These are phyloP conservation scores for Desoria tigrina DNA, from an alignment of 2,888 invertebrate genomes.

Conservation along the genomic window DNA sequence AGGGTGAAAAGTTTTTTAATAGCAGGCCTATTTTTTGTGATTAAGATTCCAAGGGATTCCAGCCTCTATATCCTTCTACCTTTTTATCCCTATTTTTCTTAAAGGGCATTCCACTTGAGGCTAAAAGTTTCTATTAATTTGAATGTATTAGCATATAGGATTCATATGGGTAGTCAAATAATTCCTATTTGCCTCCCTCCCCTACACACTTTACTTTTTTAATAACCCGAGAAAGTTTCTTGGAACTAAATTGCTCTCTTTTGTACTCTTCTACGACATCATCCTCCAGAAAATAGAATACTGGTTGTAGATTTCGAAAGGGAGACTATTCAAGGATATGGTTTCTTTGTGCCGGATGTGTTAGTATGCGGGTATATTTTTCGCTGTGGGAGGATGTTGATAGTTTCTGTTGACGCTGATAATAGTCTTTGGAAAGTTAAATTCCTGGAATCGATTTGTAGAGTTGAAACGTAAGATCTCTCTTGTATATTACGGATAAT, in stretches of 20 bases:
- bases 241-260: slow-evolving; percentile 8
- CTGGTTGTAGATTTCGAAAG: too few species aligned
- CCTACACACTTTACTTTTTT: background rate
- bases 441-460: background rate
- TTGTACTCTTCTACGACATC: too few species aligned
- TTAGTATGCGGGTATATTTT: too few species aligned
- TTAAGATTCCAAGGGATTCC: slow-evolving; percentile 46
- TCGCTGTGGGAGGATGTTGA: too few species aligned
- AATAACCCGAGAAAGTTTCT: slow-evolving; percentile 9
- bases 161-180: slow-evolving; percentile 19
- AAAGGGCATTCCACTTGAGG: slow-evolving; percentile 24
- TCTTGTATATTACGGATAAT: slow-evolving; percentile 15
- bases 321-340: too few species aligned
- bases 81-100: slow-evolving; percentile 15
- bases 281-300: too few species aligned
- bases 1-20: slow-evolving; percentile 41
- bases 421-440: too few species aligned
- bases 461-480: slow-evolving; percentile 10
- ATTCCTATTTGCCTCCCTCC: background rate
- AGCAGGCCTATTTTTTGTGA: slow-evolving; percentile 44
- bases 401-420: too few species aligned
- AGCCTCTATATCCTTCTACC: slow-evolving; percentile 15
- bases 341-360: too few species aligned
- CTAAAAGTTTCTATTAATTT: slow-evolving; percentile 44
- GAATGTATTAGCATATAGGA: slow-evolving; percentile 46